Percentiles rank a stretch among this genome's conserved stretches.
Conservation (phyloP, 1,140 invertebrate genomes). For the Brachionus rubens region DNA sequence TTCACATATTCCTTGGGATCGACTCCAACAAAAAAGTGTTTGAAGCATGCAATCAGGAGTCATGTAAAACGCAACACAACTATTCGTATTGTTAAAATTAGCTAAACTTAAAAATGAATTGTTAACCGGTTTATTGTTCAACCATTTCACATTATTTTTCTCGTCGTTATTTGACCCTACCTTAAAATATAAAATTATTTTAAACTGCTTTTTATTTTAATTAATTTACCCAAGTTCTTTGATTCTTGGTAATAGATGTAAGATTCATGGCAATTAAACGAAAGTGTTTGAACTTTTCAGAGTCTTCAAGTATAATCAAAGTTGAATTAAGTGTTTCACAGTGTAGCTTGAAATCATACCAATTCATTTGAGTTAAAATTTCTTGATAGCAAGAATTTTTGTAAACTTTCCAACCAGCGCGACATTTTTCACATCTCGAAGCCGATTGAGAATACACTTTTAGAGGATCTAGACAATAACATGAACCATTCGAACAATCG, state of each 20-base stretch:
- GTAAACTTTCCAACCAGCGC: background rate
- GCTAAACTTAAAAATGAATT: background rate
- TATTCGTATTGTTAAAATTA: background rate
- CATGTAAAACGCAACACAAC: background rate
- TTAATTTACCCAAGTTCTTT: slow-evolving; percentile 23
- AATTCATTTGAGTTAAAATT: background rate
- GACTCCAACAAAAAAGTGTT: background rate
- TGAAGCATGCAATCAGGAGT: slow-evolving; percentile 12
- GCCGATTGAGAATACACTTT: background rate
- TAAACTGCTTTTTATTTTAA: too few relatives aligned
- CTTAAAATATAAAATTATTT: too few relatives aligned
- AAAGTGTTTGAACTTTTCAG: slow-evolving; percentile 1
- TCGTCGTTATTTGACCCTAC: background rate
- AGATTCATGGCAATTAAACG: background rate
- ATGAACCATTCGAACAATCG: background rate
- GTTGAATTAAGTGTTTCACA: slow-evolving; percentile 8
- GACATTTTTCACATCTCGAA: slow-evolving; percentile 3
- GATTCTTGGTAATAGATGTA: background rate
- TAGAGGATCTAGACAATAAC: background rate
- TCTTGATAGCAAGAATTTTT: slow-evolving; percentile 1
- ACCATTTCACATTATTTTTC: background rate
- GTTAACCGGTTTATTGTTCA: background rate
- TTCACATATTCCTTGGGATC: slow-evolving; percentile 19
- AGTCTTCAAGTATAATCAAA: background rate
- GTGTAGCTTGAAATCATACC: background rate